Conservation (phyloP, 2,113 vertebrate genomes). For the Seriola dumerili region DNA sequence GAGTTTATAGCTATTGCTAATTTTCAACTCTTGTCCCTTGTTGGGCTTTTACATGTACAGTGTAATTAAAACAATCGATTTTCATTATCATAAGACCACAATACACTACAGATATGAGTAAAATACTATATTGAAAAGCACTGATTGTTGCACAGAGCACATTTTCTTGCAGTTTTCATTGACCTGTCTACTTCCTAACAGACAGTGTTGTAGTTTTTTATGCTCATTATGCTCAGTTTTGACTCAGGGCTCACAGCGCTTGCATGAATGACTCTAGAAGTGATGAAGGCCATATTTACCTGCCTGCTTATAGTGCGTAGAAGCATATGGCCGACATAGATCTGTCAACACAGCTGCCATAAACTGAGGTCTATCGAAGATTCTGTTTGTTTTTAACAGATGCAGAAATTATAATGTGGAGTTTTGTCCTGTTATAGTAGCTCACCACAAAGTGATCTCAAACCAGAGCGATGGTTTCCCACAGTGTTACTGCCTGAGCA, state of each 20-base stretch:
- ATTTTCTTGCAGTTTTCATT: background rate
- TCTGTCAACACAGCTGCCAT: background rate
- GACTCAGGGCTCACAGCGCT: background rate
- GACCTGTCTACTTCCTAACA: too few relatives aligned
- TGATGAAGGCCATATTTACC: background rate
- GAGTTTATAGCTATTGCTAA: too few relatives aligned
- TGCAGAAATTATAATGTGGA: background rate
- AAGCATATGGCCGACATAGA: background rate
- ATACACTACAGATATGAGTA: too few relatives aligned
- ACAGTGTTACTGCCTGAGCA: conserved; percentile 3
- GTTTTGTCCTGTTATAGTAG: background rate
- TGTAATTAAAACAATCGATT: too few relatives aligned
- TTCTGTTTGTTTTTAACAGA: background rate
- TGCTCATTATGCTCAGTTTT: background rate
- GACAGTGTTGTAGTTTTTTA: too few relatives aligned
- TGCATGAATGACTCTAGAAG: background rate
- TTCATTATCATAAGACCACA: too few relatives aligned
- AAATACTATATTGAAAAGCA: too few relatives aligned
- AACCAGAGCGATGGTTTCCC: conserved; percentile 23
- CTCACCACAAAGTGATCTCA: conserved; percentile 8
- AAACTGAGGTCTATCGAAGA: background rate
- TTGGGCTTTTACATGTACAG: too few relatives aligned
- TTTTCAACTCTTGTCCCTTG: too few relatives aligned
- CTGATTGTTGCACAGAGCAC: background rate
- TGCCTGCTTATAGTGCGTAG: background rate